Conservation (phyloP, 2,797 vertebrate genomes). For the Megalops cyprinoides region DNA sequence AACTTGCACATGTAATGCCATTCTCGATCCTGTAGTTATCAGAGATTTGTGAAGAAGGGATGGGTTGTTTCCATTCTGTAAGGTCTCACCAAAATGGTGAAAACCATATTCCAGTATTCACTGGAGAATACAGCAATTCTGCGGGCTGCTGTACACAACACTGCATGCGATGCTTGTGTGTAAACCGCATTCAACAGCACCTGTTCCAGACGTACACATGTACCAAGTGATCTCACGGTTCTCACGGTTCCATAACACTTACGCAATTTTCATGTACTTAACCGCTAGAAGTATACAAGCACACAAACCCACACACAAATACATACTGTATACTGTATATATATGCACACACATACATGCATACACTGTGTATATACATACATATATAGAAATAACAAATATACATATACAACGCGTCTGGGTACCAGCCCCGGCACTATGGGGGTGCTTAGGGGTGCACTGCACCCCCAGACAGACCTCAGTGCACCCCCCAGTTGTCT, state of each 20-base stretch:
- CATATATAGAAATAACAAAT: no score
- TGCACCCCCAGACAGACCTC: no score
- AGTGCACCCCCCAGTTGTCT: no score
- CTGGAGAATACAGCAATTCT: not conserved
- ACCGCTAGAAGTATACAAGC: no score
- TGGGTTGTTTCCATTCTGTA: conserved; percentile 43
- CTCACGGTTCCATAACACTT: not conserved
- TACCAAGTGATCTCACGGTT: not conserved
- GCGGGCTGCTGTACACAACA: no score
- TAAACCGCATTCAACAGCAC: not conserved
- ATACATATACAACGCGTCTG: no score
- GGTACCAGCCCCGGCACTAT: no score
- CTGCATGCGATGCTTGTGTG: not conserved
- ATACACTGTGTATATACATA: no score
- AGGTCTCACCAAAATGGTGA: conserved; percentile 48
- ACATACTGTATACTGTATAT: no score
- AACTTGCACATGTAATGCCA: conserved; percentile 35
- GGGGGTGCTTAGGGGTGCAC: no score
- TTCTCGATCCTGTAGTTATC: conserved; percentile 41
- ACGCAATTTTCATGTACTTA: not conserved
- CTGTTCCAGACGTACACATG: not conserved
- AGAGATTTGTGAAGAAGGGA: conserved; percentile 45
- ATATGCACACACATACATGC: no score
- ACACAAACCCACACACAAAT: not conserved
- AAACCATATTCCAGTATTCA: not conserved